These are phyloP conservation scores for Trialeurodes vaporariorum DNA, from an alignment of 1,140 invertebrate species.

Conservation along the genomic window DNA sequence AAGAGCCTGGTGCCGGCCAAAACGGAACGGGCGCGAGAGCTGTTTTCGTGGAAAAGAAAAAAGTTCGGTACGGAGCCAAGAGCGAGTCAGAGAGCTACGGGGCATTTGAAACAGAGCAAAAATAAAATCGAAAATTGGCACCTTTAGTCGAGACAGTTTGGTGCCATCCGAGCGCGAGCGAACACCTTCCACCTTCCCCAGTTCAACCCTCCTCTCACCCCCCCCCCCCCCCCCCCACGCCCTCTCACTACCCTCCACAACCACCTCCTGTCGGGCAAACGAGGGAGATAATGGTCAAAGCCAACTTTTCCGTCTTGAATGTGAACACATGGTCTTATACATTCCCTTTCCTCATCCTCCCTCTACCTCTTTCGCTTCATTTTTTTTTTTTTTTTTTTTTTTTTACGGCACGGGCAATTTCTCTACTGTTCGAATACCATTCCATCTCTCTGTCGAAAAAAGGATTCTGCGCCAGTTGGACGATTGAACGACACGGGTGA, in stretches of 20 bases:
- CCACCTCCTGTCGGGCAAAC: too few relatives aligned
- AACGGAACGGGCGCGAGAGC: not conserved
- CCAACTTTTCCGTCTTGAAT: too few relatives aligned
- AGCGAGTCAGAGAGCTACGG: not conserved
- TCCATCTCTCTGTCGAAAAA: too few relatives aligned
- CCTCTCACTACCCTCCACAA: too few relatives aligned
- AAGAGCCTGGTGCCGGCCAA: not conserved
- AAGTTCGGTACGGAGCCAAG: not conserved
- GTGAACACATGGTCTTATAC: too few relatives aligned
- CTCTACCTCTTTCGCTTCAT: not conserved
- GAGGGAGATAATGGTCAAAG: not conserved
- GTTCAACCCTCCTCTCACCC: too few relatives aligned
- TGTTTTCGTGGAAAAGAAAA: not conserved
- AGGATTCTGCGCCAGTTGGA: too few relatives aligned
- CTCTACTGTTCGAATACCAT: too few relatives aligned
- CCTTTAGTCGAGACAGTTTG: not conserved
- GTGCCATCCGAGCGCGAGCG: not conserved
- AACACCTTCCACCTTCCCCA: too few relatives aligned
- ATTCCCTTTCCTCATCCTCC: too few relatives aligned
- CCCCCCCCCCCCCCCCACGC: too few relatives aligned
- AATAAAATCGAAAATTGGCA: not conserved
- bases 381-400: slow-evolving; percentile 1
- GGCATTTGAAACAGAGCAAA: not conserved
- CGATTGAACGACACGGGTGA: too few relatives aligned
- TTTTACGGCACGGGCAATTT: not conserved